These are phyloP conservation scores for Saturnia japonica DNA, from an alignment of 2,888 invertebrate species.

Conservation along the genomic window DNA sequence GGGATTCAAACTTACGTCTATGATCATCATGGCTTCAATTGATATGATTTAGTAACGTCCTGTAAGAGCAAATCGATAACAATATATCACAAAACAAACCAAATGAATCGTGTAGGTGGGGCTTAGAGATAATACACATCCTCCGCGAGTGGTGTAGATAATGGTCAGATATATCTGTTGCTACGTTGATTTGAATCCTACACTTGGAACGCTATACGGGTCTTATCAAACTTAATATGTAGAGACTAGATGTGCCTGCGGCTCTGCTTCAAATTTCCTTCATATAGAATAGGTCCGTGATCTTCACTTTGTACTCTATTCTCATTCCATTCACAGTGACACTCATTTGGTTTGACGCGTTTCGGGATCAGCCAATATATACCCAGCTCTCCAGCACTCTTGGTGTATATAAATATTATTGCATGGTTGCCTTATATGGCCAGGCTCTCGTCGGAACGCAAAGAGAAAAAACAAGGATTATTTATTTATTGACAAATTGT, in stretches of 20 bases:
- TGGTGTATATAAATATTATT: too few relatives aligned
- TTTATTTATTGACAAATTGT: too few relatives aligned
- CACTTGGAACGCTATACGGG: not conserved
- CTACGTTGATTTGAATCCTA: conserved; percentile 1
- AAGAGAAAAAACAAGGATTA: too few relatives aligned
- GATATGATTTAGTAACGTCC: not conserved
- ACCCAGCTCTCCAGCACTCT: too few relatives aligned
- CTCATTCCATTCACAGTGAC: too few relatives aligned
- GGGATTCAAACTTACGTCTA: too few relatives aligned
- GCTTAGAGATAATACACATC: conserved; percentile 13
- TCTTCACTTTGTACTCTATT: too few relatives aligned
- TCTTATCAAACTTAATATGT: not conserved
- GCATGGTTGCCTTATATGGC: too few relatives aligned
- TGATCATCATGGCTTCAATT: not conserved
- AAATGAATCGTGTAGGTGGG: conserved; percentile 11
- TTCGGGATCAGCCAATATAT: too few relatives aligned
- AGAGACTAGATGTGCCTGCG: not conserved
- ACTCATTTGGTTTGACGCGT: too few relatives aligned
- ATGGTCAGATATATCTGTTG: conserved; percentile 5
- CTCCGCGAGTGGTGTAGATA: conserved; percentile 2
- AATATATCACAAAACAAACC: not conserved
- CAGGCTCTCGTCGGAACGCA: too few relatives aligned
- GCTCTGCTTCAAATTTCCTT: not conserved
- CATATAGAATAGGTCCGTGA: too few relatives aligned
- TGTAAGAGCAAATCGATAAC: not conserved